Base-by-base conservation (phyloP, 2,113 vertebrate genomes). In the Platysteira castanea region DNA sequence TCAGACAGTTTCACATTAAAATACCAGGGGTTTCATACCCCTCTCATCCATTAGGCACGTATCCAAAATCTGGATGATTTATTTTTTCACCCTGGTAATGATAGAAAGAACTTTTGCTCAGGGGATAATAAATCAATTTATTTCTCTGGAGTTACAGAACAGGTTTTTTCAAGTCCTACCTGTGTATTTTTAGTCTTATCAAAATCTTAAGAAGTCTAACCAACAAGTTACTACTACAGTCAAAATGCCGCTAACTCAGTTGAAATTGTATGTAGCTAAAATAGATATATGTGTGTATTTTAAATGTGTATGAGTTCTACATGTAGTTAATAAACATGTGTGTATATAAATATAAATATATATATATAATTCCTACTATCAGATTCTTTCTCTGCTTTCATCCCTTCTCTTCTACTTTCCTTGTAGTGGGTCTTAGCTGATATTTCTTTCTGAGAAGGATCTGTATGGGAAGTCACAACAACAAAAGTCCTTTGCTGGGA, bases 161-260 rank as follows among this genome's bases (percentile, higher is more conserved):
- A 57, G 9, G 9, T 78, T 73, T 8, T 13, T 53, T 57, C 14
- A 82, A 86, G 31, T n/a, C 17, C 21, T 21, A 63, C 22, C 3
- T 23, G 8, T 41, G 19, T 50, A 18, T 33, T 74, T 20, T 78
- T 39, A 77, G 13, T 35, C n/a, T 44, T 35, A 78, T 16, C 23
- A 59, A 69, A 74, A 22, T 49, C 27, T 73, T 78, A 56, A 15
- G 5, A 41, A 17, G 11, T 20, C 12, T 57, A 86, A 33, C 5
- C 11, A 73, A 35, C 11, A 68, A 73, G 12, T 41, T 71, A 13
- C 6, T 68, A 33, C 10, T 61, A 11, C 6, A 80, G 28, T 60
- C 50, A 50, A 76, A 89, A 28, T 86, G 1, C 8, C 5, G 7
- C 4, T 19, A 54, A 28, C 0, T 0, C 8, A 35, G 10, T n/a